Evolutionary conservation across 2,888 invertebrate genomes (phyloP).

Genomic region (Aquatica leii): DNA sequence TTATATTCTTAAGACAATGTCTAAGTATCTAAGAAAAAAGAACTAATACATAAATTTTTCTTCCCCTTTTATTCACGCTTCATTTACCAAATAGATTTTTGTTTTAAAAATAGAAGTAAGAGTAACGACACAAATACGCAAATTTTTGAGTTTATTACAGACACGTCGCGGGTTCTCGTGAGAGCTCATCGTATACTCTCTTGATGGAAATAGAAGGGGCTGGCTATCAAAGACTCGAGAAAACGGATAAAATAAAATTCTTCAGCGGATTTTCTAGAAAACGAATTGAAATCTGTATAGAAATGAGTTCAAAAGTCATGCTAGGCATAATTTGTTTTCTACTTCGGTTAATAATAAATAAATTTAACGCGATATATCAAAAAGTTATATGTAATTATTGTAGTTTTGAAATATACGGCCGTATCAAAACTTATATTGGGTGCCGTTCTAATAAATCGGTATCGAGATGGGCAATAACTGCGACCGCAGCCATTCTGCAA

Average conservation of each 20-base stretch:
- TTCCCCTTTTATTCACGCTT: slow-evolving; percentile 3
- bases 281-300: slow-evolving; percentile 36
- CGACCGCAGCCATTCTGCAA: slow-evolving; percentile 45
- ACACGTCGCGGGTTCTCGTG: slow-evolving; percentile 22
- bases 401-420: slow-evolving; percentile 48
- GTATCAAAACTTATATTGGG: slow-evolving; percentile 46
- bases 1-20: too few relatives aligned
- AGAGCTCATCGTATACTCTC: too few relatives aligned
- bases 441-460: slow-evolving; percentile 50
- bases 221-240: slow-evolving; percentile 30
- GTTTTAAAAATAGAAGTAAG: neutral
- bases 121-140: slow-evolving; percentile 13
- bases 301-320: slow-evolving; percentile 28
- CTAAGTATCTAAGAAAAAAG: too few relatives aligned
- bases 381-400: slow-evolving; percentile 41
- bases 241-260: slow-evolving; percentile 34
- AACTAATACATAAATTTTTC: slow-evolving; percentile 4
- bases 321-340: slow-evolving; percentile 19
- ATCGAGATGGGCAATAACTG: slow-evolving; percentile 48
- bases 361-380: slow-evolving; percentile 12
- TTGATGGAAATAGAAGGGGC: slow-evolving; percentile 28
- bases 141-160: slow-evolving; percentile 24
- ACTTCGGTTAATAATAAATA: slow-evolving; percentile 16
- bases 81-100: slow-evolving; percentile 9
- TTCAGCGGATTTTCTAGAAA: slow-evolving; percentile 29